These are phyloP conservation scores for Vireo griseus DNA, from an alignment of 2,797 vertebrate genomes.

Conservation along the genomic window DNA sequence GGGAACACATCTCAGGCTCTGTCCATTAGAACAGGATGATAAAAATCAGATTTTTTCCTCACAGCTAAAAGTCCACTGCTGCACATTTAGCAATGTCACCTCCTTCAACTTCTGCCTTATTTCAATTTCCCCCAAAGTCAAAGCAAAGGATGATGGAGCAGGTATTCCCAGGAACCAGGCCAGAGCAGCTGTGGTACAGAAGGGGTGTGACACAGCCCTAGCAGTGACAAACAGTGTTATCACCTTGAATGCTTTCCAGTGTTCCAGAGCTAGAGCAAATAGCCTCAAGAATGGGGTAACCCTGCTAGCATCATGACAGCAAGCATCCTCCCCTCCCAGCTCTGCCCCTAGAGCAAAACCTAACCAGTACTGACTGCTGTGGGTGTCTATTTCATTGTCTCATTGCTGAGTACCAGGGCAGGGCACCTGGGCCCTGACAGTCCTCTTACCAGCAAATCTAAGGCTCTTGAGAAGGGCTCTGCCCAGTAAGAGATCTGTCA, in stretches of 20 bases:
- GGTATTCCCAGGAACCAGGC: neutral
- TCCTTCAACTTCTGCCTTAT: neutral
- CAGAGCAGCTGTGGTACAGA: fast-evolving
- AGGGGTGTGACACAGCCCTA: neutral
- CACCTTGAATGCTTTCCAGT: neutral
- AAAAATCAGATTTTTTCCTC: neutral
- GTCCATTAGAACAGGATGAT: neutral
- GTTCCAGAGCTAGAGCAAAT: neutral
- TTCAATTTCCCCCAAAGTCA: neutral
- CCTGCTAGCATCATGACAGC: neutral
- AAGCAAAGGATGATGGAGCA: neutral
- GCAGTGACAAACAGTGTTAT: neutral
- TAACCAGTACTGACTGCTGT: neutral
- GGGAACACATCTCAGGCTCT: neutral
- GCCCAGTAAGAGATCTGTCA: neutral
- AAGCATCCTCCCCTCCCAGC: neutral
- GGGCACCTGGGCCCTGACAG: neutral
- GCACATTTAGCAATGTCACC: neutral
- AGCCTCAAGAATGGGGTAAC: neutral
- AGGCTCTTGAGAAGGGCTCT: neutral
- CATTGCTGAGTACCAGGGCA: neutral
- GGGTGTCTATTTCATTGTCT: neutral
- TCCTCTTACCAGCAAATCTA: neutral
- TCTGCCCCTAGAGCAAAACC: neutral
- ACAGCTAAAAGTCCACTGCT: neutral